Conservation (phyloP, 2,888 invertebrate species). For the Blomia tropicalis region DNA sequence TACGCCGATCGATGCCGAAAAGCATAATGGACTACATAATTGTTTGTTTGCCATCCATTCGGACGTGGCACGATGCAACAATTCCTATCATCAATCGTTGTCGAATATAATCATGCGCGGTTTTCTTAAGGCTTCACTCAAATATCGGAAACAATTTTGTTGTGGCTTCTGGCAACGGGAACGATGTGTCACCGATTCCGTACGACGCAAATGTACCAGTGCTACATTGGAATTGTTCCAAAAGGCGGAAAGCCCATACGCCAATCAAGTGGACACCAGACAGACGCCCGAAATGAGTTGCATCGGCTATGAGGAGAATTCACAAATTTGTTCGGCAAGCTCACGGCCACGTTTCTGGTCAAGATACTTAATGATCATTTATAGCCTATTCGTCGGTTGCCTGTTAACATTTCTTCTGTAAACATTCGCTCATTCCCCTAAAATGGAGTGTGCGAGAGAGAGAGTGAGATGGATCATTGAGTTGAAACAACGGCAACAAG, state of each 20-base stretch:
- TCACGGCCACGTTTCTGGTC: too few species aligned
- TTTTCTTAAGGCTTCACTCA: not conserved
- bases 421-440: not conserved
- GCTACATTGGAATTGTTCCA: not conserved
- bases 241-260: not conserved
- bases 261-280: not conserved
- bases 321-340: not conserved
- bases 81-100: not conserved
- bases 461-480: not conserved
- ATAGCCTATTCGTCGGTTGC: not conserved
- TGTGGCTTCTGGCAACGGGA: slow-evolving; percentile 5
- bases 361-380: too few species aligned
- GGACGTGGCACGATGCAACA: slow-evolving; percentile 1
- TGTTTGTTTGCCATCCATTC: slow-evolving; percentile 1
- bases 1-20: too few species aligned
- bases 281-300: not conserved
- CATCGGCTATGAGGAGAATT: not conserved
- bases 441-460: not conserved
- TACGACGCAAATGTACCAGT: not conserved
- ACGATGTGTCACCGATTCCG: not conserved
- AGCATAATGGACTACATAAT: not conserved
- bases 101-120: not conserved
- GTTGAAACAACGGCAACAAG: slow-evolving; percentile 1
- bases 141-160: not conserved
- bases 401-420: slow-evolving; percentile 8